Conservation (phyloP, 2,888 invertebrate genomes). For the Agapostemon virescens region DNA sequence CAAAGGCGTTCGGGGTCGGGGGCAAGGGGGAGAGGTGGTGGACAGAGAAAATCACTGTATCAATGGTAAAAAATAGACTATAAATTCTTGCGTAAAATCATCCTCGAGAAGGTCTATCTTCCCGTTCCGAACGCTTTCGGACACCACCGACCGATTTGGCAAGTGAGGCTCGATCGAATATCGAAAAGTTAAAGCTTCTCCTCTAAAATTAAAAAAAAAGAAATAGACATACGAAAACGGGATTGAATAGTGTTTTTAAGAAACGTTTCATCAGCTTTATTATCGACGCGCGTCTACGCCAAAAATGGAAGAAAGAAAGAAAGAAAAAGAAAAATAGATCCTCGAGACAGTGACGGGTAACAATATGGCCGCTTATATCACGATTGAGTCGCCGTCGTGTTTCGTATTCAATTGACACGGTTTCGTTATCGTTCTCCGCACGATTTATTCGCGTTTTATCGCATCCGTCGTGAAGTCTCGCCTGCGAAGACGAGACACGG, state of each 20-base stretch:
- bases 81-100: background rate
- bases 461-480: constrained; percentile 9
- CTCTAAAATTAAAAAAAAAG: background rate
- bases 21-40: background rate
- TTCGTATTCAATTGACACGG: constrained; percentile 38
- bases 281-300: constrained; percentile 33
- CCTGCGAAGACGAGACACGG: constrained; percentile 20
- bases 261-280: constrained; percentile 51
- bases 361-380: constrained; percentile 65
- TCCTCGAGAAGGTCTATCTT: constrained; percentile 50
- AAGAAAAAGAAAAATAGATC: constrained; percentile 15
- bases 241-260: constrained; percentile 26
- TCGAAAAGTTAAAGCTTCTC: background rate
- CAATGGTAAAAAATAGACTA: background rate
- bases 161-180: background rate
- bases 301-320: constrained; percentile 13
- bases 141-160: constrained; percentile 33
- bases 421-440: constrained; percentile 20
- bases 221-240: constrained; percentile 12
- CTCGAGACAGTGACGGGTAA: constrained; percentile 53
- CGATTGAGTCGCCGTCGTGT: constrained; percentile 56
- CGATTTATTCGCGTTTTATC: constrained; percentile 20
- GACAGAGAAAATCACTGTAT: background rate
- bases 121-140: constrained; percentile 68
- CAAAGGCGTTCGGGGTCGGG: constrained; percentile 2